phyloP scores from a whole-genome alignment of 2,113 vertebrate genomes.

The Odobenus rosmarus region DNA sequence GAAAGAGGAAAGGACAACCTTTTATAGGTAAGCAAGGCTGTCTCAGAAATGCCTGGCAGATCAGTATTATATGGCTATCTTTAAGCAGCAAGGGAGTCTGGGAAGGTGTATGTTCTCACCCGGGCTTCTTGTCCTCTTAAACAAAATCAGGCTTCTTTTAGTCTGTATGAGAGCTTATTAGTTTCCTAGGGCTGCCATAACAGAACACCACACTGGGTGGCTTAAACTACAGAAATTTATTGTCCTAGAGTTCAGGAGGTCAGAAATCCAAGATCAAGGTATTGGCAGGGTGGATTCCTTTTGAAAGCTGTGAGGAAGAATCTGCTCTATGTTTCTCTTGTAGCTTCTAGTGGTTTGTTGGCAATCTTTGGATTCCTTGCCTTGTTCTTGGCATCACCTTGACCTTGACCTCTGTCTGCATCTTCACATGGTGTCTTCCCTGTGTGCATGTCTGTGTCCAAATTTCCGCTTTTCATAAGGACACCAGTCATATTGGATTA shows the following conservation, averaged over 20 bases:
- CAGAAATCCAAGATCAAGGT: neutral
- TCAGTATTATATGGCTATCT: neutral
- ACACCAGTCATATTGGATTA: conserved; percentile 1
- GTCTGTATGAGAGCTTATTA: neutral
- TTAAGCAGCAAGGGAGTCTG: neutral
- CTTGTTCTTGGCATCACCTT: neutral
- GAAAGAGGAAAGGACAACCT: neutral
- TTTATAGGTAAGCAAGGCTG: conserved; percentile 7
- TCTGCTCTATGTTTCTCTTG: neutral
- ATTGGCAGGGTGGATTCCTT: neutral
- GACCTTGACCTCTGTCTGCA: neutral
- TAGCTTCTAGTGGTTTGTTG: neutral
- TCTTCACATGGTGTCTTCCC: neutral
- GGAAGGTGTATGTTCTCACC: neutral
- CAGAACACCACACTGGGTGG: neutral
- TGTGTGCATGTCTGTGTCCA: neutral
- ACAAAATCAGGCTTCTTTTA: conserved; percentile 8
- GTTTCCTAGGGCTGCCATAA: neutral
- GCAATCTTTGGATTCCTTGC: neutral
- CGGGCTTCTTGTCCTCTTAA: neutral
- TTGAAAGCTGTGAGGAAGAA: neutral
- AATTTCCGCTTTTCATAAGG: neutral
- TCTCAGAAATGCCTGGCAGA: conserved; percentile 4
- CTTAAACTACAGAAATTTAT: neutral
- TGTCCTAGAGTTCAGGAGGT: neutral